Conservation (phyloP, 2,888 invertebrate genomes). For the Eilema caniola region DNA sequence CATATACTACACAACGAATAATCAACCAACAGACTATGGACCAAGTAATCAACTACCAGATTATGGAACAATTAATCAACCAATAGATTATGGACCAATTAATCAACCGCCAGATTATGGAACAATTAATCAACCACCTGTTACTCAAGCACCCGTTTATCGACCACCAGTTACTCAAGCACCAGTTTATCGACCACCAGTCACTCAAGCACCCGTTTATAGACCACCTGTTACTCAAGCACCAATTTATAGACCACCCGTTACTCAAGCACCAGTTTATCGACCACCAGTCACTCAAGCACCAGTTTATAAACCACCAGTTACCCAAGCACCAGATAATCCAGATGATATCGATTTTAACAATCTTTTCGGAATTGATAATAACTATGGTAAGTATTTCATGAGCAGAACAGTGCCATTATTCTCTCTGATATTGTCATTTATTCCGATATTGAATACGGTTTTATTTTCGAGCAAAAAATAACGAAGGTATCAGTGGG, state of each 20-base stretch:
- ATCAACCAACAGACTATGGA: background rate
- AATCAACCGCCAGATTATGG: too few relatives aligned
- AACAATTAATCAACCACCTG: background rate
- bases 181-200: background rate
- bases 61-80: background rate
- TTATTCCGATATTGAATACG: too few relatives aligned
- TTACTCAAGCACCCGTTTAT: background rate
- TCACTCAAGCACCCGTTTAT: background rate
- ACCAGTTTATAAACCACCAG: too few relatives aligned
- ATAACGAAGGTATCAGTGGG: too few relatives aligned
- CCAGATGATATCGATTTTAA: background rate
- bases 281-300: background rate
- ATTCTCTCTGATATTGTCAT: too few relatives aligned
- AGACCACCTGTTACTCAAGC: background rate
- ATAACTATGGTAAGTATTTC: background rate
- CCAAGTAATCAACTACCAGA: background rate
- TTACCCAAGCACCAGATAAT: background rate
- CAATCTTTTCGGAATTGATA: background rate
- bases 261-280: background rate
- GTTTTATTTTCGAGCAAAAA: too few relatives aligned
- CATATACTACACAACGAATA: background rate
- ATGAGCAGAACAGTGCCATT: background rate
- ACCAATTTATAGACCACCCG: background rate
- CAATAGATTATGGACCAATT: background rate
- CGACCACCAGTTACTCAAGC: background rate